Percentiles rank a stretch among this genome's conserved stretches.
These are phyloP conservation scores for Dendropsophus ebraccatus DNA, from an alignment of 2,113 vertebrate species.

Conservation along the genomic window DNA sequence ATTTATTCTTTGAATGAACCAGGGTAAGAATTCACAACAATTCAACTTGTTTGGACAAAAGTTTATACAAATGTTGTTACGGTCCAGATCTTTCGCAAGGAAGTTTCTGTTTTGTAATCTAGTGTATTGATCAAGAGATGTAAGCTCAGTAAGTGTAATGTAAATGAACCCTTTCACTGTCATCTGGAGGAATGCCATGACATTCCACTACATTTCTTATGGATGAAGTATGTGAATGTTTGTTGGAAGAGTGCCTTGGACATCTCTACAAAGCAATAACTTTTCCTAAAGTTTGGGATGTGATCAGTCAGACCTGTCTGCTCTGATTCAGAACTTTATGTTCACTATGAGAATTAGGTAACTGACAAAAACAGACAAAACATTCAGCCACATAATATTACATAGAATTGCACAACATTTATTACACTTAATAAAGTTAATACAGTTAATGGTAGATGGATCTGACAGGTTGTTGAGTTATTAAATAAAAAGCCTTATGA, in stretches of 20 bases:
- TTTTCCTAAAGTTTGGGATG: conserved; percentile 39
- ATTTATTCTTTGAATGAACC: conserved; percentile 28
- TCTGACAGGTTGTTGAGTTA: background rate
- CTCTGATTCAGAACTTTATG: background rate
- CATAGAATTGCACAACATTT: too few relatives aligned
- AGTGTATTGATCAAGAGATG: conserved; percentile 21
- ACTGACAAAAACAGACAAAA: conserved; percentile 1
- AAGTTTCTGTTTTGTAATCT: conserved; percentile 27
- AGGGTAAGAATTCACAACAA: conserved; percentile 37
- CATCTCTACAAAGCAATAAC: conserved; percentile 36
- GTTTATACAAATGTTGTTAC: conserved; percentile 10
- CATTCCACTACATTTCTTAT: conserved; percentile 16
- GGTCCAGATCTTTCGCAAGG: background rate
- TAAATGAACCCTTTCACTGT: conserved; percentile 30
- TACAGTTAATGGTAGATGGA: background rate
- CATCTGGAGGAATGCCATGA: conserved; percentile 9
- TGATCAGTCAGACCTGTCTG: conserved; percentile 50
- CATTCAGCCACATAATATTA: background rate
- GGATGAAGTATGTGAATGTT: conserved; percentile 35
- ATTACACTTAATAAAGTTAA: too few relatives aligned
- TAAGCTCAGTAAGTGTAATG: conserved; percentile 14
- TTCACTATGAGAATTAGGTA: background rate
- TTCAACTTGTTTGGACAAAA: conserved; percentile 19
- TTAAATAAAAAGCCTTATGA: background rate
- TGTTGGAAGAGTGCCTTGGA: conserved; percentile 29